Evolutionary conservation across 2,888 invertebrate species (phyloP), one percentile per base, ranked within the genome.

Genomic region (Ornithoptera priamus): DNA sequence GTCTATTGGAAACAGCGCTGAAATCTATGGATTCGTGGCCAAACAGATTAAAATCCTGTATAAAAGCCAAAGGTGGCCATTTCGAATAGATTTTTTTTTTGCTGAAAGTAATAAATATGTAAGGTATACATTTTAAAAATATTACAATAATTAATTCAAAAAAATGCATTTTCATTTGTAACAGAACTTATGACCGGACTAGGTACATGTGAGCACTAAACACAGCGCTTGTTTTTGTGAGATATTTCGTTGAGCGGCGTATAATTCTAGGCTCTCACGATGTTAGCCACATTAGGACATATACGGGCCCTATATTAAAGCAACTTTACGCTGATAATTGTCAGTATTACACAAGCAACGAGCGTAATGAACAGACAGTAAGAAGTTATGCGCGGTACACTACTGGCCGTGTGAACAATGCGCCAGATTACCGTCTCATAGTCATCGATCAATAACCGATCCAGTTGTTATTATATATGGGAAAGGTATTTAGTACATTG

Each of bases 351-450:
- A 62, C 69, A 70, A 66, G 36, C 46, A 18, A 36, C 12, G 2
- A 5, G 57, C 56, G 57, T 65, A 65, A 70, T 62, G 42, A 62
- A 46, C 3, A 10, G 39, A 58, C 39, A 10, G 42, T 59, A 60
- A 62, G 58, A 62, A 62, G 50, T 36, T n/a, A 53, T 30, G 53
- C n/a, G 42, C 36, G 57, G 46, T 60, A 53, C 39, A 39, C 66
- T 56, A 70, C n/a, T 59, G 42, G 39, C 53, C 66, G 66, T 70
- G 70, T 22, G 70, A 70, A 70, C 59, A 61, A 65, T 62, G 62
- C 20, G 12, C 6, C 20, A 42, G 53, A 59, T 59, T 56, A 42
- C 22, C 58, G 58, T 65, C 65, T 22, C 57, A n/a, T 24, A 42
- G 22, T 24, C 18, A 50, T 7, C 17, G 42, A 62, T 62, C 50